Percentiles rank a stretch among this genome's conserved stretches.
Evolutionary conservation across 2,888 invertebrate species (phyloP).

Genomic region (Dromius quadrimaculatus): DNA sequence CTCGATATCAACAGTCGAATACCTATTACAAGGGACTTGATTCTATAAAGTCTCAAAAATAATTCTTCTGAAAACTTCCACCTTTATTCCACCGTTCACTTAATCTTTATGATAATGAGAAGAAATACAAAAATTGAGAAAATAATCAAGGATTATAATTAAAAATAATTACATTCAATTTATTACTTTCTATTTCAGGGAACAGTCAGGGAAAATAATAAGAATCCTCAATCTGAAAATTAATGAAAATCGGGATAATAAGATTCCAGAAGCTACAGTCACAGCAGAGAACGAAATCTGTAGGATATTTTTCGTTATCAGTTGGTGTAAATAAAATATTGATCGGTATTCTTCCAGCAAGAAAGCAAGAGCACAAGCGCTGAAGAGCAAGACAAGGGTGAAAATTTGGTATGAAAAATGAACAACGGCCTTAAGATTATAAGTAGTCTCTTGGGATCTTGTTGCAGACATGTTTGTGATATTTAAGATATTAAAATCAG

Average conservation of each 20-base stretch:
- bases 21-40: no score
- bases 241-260: constrained; percentile 34
- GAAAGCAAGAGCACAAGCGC: background rate
- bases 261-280: constrained; percentile 5
- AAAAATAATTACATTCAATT: background rate
- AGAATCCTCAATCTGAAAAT: background rate
- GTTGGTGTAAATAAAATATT: constrained; percentile 42
- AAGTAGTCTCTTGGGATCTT: constrained; percentile 28
- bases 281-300: constrained; percentile 21
- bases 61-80: no score
- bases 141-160: background rate
- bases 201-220: background rate
- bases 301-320: constrained; percentile 37
- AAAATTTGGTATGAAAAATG: constrained; percentile 37
- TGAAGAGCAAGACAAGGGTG: background rate
- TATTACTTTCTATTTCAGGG: background rate
- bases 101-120: no score
- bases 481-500: constrained; percentile 30
- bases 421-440: constrained; percentile 10
- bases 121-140: background rate
- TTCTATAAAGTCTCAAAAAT: no score
- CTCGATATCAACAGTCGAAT: no score
- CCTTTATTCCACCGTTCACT: no score
- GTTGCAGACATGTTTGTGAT: constrained; percentile 27
- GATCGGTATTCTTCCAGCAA: constrained; percentile 25